Evolutionary conservation across 2,797 vertebrate genomes (phyloP), one percentile per base, ranked within the genome.

Genomic region (Rhadinocentrus ornatus): DNA sequence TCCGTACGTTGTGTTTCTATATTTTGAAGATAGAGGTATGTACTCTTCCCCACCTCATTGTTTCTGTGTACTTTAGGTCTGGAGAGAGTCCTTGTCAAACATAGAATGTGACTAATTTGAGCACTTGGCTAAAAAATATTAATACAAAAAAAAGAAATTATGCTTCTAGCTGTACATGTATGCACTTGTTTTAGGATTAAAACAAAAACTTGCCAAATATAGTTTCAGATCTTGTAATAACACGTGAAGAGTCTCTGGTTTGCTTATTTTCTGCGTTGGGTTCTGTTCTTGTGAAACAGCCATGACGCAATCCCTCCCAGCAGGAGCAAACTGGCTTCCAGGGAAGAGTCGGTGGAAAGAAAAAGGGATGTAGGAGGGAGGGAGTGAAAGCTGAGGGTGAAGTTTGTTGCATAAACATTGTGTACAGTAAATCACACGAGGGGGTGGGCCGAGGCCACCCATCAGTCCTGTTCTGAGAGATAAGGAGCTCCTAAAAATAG

Each of bases 81-180:
- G 95, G 94, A 96, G 94, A 94, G 95, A 92, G 94, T 96, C 94
- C 91, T 94, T 93, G 93, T 95, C 95, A 88, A 90, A 86, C 95
- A 93, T 96, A 96, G 95, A 95, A 96, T 96, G 95, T 96, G 95
- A 96, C 94, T 96, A 95, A 96, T 92, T 93, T 95, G 93, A 96
- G 96, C 96, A 97, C 96, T 97, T 97, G 95, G 95, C 94, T 92
- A 94, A 82, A 79, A 75, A 55, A 71, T 29, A 48, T 48, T n/a
- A 48, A 48, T 5, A 59, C 61, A 31, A 80, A 61, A 73, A 15
- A 58, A 73, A 77, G 91, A 90, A 96, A 91, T 96, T 94, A 94
- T 92, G 96, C 96, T 97, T 97, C 88, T 96, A 96, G 95, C 94
- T 96, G 96, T 97, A 96, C 95, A 95, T 96, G 95, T 97, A 95